Base-by-base conservation (phyloP, 2,888 invertebrate genomes). In the Apamea sordens region DNA sequence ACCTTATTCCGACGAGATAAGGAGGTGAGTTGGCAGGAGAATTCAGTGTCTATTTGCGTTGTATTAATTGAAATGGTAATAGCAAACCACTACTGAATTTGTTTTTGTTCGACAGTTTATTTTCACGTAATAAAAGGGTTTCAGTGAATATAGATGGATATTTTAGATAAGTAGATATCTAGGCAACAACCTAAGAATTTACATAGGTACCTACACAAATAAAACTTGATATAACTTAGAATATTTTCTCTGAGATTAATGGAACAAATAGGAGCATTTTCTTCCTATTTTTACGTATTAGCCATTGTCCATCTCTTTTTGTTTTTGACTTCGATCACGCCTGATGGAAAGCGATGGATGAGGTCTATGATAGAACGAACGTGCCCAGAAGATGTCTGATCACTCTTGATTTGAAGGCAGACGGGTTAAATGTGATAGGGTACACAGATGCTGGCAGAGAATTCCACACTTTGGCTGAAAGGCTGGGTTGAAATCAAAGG, bases 41-140 rank as follows among this genome's bases (percentile, higher is more conserved):
- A 28, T 63, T n/a, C 56, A 77, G 21, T 24, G 56, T 76, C 36
- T 78, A 77, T 78, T 86, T 79, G 56, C 70, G 47, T 70, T 79
- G 41, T 72, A 76, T 82, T 87, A 86, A 87, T 89, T 83, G 75
- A 88, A 86, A 87, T 68, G 50, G 73, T 85, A 83, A 82, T 76
- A 82, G 73, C 32, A 65, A 86, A 56, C 74, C 36, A 79, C 84
- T 84, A 86, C 84, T 83, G 84, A 47, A 75, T 84, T 68, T 72
- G 65, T 61, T 73, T 82, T 72, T 63, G 73, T 83, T 75, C 68
- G 41, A 69, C 74, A 41, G 69, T 70, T 82, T 75, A 70, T 78
- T 86, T 82, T 73, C 64, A 75, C n/a, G 18, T 59, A 21, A 53
- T 53, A 71, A 53, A 76, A 68, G 15, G 41, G 32, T 63, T 79